Evolutionary conservation across 2,888 invertebrate species (phyloP), one percentile per base, ranked within the genome.

Genomic region (Antheraea assamensis): DNA sequence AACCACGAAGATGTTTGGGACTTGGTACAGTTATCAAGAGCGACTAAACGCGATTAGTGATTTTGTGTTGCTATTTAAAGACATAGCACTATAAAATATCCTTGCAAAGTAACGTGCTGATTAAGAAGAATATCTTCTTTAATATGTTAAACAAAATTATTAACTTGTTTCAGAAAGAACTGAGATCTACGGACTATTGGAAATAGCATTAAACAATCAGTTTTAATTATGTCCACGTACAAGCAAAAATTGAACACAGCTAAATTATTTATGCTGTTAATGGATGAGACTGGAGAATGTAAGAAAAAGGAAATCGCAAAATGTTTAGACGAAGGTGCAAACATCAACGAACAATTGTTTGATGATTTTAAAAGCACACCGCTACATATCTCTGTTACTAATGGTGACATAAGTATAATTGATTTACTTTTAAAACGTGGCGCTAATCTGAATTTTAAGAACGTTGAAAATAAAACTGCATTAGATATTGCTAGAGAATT

Each of bases 401-500:
- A 68, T 35, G 35, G 35, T n/a, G 68, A 68, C n/a, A n/a, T 68
- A 68, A n/a, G 35, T 35, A 21, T 68, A n/a, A 15, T 35, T 35
- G 10, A 35, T n/a, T 35, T 68, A n/a, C 68, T 68, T 35, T 35
- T 68, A 21, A 21, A 35, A 35, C 68, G 68, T 35, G 68, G 68
- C 8, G 68, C 68, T 68, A 68, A 68, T 35, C 8, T 31, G 2
- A 35, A 35, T 68, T n/a, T 13, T n/a, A 68, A 68, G 35, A 68
- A 68, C n/a, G 21, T 35, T 1, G n/a, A 68, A 10, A 35, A 35
- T 35, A 68, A 68, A 35, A 68, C 68, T 2, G 68, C 68, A n/a
- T 13, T 68, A 35, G 68, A 68, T 68, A 13, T 68, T 13, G 68
- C 68, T 68, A 68, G 35, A 68, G 68, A 68, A 68, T 35, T 68